Evolutionary conservation across 2,113 vertebrate genomes (phyloP), one percentile per base, ranked within the genome.

Genomic region (Cyprinus carpio): DNA sequence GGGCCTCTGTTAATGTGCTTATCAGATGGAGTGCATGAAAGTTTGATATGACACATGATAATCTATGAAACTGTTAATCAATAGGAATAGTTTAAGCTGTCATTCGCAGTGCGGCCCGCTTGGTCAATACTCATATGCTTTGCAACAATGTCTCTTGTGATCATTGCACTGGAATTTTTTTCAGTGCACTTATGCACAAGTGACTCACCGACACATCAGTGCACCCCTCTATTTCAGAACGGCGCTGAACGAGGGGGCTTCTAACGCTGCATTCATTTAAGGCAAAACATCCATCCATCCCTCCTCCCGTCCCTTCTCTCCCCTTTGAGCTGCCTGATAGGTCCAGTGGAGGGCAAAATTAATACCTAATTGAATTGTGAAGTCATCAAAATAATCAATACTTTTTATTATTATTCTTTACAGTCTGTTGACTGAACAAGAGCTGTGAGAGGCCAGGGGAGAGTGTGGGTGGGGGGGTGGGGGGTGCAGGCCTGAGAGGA

Each of bases 351-450:
- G 98, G 98, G 98, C 98, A 99, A 99, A 99, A 99, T 99, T 99
- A 99, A 99, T 99, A 98, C 98, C 97, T 99, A 99, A 99, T 99
- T 99, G 98, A 99, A 99, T 99, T 97, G 98, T 96, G 96, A 97
- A 98, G 97, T 99, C 97, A 99, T 99, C 97, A 99, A 98, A 99
- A 99, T 99, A 99, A 99, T 99, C 98, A 99, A 99, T 99, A 99
- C 95, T 98, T 99, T 99, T 98, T 99, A 99, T 99, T 99, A 99
- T 99, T 99, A 99, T 99, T 99, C 98, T 99, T 98, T 98, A 99
- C 98, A 99, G 97, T 99, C 98, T 97, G 97, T 98, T 98, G 97
- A 96, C 96, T 97, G 97, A 97, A 98, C 97, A 96, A 98, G 98
- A 96, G 96, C 97, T 98, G 96, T 92, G 94, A 97, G 96, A 97